These are phyloP conservation scores for Alligator mississippiensis DNA, from an alignment of 2,113 vertebrate genomes.

Conservation along the genomic window DNA sequence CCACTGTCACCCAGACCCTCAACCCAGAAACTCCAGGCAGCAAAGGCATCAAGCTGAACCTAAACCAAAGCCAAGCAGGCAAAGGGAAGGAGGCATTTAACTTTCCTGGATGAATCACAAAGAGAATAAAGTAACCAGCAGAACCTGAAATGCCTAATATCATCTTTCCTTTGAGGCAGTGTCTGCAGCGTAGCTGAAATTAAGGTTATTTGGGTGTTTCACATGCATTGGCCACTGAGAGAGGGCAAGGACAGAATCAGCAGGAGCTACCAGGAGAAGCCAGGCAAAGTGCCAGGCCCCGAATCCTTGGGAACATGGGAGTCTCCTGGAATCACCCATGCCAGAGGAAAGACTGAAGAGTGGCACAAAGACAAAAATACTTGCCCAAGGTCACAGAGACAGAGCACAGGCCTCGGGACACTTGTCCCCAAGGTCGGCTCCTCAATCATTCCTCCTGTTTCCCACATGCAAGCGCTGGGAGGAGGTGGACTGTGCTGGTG, in stretches of 20 bases:
- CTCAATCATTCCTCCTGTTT: not conserved
- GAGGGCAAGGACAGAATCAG: not conserved
- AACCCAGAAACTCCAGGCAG: not conserved
- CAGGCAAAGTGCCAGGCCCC: not conserved
- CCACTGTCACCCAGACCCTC: not conserved
- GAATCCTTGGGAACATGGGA: accelerated
- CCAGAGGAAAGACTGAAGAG: accelerated
- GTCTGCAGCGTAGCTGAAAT: not conserved
- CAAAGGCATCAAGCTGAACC: not conserved
- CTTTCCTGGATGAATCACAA: not conserved
- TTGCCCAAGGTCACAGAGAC: not conserved
- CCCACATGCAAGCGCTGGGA: not conserved
- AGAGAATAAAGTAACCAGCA: not conserved
- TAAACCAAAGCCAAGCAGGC: not conserved
- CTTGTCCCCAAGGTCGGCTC: no score
- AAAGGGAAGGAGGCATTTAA: not conserved
- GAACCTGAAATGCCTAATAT: not conserved
- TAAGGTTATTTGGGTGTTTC: accelerated
- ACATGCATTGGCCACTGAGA: accelerated
- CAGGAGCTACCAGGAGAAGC: not conserved
- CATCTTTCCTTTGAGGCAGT: not conserved
- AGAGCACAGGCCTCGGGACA: no score
- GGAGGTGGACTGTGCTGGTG: no score
- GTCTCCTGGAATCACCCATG: not conserved
- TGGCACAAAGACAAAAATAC: not conserved